phyloP scores from a whole-genome alignment of 2,888 invertebrate genomes.

The Zootermopsis nevadensis region DNA sequence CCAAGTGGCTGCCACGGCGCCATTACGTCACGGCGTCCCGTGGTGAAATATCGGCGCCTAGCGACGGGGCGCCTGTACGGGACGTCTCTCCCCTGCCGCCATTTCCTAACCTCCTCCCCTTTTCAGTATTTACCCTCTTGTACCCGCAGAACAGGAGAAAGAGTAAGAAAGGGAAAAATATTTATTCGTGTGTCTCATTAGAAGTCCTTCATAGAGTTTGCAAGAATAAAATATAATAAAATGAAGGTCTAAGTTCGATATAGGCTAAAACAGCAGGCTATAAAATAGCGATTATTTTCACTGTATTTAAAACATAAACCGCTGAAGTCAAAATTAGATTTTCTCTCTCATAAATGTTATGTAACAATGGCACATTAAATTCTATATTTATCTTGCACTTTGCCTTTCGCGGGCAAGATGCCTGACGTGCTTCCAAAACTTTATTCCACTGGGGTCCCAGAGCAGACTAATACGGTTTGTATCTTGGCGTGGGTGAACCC shows the following conservation, averaged over 20 bases:
- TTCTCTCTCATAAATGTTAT: neutral
- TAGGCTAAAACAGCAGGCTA: neutral
- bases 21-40: conserved; percentile 34
- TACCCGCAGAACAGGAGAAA: neutral
- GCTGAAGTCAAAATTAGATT: neutral
- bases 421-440: too few species aligned
- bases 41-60: conserved; percentile 41
- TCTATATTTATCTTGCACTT: neutral
- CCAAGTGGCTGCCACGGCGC: conserved; percentile 29
- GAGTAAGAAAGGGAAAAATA: neutral
- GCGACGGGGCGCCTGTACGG: conserved; percentile 26
- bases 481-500: too few species aligned
- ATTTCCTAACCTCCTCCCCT: conserved; percentile 7
- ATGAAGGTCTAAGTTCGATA: neutral
- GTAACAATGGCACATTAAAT: neutral
- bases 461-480: too few species aligned
- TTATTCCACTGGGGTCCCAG: too few species aligned
- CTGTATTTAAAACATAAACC: neutral
- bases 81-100: conserved; percentile 4
- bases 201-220: neutral
- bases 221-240: neutral
- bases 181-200: neutral
- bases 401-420: too few species aligned
- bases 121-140: conserved; percentile 2
- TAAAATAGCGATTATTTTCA: neutral